Base-by-base conservation (phyloP, 2,888 invertebrate genomes). In the Phrixothrix hirtus region DNA sequence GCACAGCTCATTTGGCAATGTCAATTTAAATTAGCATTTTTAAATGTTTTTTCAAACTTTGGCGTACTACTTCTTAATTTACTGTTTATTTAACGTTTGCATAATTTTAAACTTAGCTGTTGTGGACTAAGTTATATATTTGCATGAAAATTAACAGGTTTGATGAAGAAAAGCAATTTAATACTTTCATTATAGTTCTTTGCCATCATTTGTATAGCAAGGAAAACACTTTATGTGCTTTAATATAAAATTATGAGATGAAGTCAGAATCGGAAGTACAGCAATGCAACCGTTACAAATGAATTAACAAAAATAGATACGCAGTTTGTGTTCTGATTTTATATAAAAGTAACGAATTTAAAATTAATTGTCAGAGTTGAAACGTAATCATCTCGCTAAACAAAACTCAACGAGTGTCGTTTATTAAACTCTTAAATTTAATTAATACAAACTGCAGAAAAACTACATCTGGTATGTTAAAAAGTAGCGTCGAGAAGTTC, bases 1-100 rank as follows among this genome's bases (percentile, higher is more conserved):
- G 59, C 57, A 51, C 61, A 61, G 61, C 66, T 67, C 66, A 65
- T 67, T 66, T 63, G 56, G 54, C 63, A 61, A 62, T 62, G 64
- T 68, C 66, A 64, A 68, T 69, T 69, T 67, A 65, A 67, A 68
- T 69, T 67, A 65, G 55, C 62, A 69, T 66, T 68, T 63, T 65
- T 66, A 64, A 65, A 67, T 65, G 66, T 66, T 65, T 67, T 65
- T 60, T 59, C 48, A 58, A 66, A 65, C 60, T 69, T 68, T 58
- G 31, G 41, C 48, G 43, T 59, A 54, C 43, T 59, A 51, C 55
- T 55, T 52, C 58, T 61, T 56, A 64, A 62, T 66, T 65, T 62
- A 58, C 58, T 63, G 60, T 65, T 65, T 64, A 65, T 60, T 64
- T 57, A 55, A 38, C 41, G 44, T 51, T 46, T 43, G 51, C 38